Evolutionary conservation across 2,888 invertebrate species (phyloP).

Genomic region (Hirudinaria manillensis): DNA sequence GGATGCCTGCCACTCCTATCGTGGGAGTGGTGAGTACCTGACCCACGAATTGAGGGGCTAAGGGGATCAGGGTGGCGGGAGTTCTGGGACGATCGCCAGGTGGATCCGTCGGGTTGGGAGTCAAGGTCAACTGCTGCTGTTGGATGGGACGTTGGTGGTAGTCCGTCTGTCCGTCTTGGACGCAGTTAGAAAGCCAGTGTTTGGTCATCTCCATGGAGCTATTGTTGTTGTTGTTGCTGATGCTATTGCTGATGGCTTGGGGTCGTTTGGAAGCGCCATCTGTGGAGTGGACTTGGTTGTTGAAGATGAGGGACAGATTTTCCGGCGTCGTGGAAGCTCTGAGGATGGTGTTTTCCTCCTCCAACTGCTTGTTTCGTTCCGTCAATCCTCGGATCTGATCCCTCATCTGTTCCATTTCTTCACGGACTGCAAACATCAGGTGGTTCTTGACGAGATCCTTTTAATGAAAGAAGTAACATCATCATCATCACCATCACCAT

Average conservation of each 20-base stretch:
- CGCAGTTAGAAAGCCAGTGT: no score
- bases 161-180: no score
- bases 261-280: background rate
- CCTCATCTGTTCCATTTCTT: constrained; percentile 20
- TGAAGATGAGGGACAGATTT: background rate
- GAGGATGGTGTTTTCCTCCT: constrained; percentile 10
- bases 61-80: background rate
- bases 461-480: background rate
- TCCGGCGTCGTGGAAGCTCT: background rate
- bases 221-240: no score
- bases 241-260: background rate
- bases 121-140: no score
- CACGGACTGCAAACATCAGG: constrained; percentile 17
- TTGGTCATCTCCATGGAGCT: no score
- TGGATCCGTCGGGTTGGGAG: background rate
- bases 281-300: background rate
- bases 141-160: no score
- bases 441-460: constrained; percentile 25
- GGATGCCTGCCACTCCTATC: no score
- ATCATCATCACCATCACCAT: constrained; percentile 34
- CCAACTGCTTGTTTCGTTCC: constrained; percentile 2
- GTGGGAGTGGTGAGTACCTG: background rate
- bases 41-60: background rate
- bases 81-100: background rate
- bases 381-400: background rate